Conservation (phyloP, 2,113 vertebrate genomes). For the Daboia siamensis region DNA sequence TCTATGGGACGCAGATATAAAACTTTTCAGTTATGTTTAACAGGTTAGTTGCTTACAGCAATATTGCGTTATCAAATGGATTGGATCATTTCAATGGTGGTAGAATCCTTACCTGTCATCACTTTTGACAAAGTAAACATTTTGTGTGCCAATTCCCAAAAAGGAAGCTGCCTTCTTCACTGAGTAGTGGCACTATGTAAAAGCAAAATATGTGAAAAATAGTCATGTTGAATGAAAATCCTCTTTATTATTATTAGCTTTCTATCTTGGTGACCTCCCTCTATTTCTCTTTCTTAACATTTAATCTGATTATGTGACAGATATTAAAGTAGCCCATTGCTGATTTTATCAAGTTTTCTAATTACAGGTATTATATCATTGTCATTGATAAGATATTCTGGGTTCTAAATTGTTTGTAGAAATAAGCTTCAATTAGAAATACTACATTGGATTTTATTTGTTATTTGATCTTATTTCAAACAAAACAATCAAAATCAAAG, state of each 20-base stretch:
- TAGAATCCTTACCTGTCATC: constrained; percentile 75
- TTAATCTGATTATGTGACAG: neutral
- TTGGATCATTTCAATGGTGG: constrained; percentile 13
- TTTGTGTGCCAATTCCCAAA: constrained; percentile 80
- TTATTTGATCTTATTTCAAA: neutral
- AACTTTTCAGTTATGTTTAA: constrained; percentile 64
- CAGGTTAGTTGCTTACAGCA: constrained; percentile 33
- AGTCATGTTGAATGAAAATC: neutral
- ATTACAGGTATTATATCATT: neutral
- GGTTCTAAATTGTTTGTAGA: neutral
- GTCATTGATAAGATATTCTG: neutral
- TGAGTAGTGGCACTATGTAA: constrained; percentile 80
- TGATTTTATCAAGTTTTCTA: neutral
- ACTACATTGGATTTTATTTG: neutral
- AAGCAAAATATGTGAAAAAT: constrained; percentile 21
- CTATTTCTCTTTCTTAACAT: neutral
- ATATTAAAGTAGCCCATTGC: neutral
- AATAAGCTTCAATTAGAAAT: neutral
- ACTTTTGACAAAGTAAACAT: constrained; percentile 77
- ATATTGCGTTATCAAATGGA: constrained; percentile 46
- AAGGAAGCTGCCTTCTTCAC: constrained; percentile 85
- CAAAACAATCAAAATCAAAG: neutral
- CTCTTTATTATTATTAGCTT: neutral
- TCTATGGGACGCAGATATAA: constrained; percentile 74
- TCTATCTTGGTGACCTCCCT: neutral